Percentiles rank a stretch among this genome's conserved stretches.
Conservation (phyloP, 2,113 vertebrate species). For the Peromyscus maniculatus region DNA sequence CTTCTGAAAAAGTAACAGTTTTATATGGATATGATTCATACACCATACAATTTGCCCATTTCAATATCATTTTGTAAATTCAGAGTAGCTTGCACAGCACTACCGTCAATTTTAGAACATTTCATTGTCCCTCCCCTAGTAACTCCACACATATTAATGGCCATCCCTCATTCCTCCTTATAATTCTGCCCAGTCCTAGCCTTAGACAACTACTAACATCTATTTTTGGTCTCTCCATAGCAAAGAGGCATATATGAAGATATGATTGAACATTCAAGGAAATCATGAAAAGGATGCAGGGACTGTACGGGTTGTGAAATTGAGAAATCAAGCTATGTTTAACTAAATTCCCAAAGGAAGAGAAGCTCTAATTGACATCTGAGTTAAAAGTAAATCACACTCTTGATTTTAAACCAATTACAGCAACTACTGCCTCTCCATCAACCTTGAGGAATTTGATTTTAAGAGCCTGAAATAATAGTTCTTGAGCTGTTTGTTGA, state of each 20-base stretch:
- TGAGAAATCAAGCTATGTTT: conserved; percentile 31
- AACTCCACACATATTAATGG: background rate
- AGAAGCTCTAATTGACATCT: conserved; percentile 10
- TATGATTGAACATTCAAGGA: conserved; percentile 35
- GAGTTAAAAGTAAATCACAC: conserved; percentile 31
- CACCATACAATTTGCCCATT: background rate
- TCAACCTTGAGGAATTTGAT: conserved; percentile 19
- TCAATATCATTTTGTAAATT: conserved; percentile 30
- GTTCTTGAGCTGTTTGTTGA: conserved; percentile 1
- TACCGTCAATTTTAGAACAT: conserved; percentile 13
- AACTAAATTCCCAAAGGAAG: conserved; percentile 30
- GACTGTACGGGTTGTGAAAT: conserved; percentile 6
- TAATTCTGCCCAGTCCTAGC: background rate
- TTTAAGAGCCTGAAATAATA: conserved; percentile 29
- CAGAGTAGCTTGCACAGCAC: background rate
- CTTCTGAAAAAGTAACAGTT: background rate
- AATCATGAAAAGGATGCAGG: background rate
- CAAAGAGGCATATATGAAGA: conserved; percentile 7
- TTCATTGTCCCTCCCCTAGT: background rate
- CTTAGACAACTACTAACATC: background rate
- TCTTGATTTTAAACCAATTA: conserved; percentile 28
- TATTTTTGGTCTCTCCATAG: conserved; percentile 20
- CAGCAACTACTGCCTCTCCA: background rate
- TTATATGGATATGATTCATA: conserved; percentile 28
- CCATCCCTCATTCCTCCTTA: background rate